These are phyloP conservation scores for Urocynchramus pylzowi DNA, from an alignment of 2,113 vertebrate genomes.

Conservation along the genomic window DNA sequence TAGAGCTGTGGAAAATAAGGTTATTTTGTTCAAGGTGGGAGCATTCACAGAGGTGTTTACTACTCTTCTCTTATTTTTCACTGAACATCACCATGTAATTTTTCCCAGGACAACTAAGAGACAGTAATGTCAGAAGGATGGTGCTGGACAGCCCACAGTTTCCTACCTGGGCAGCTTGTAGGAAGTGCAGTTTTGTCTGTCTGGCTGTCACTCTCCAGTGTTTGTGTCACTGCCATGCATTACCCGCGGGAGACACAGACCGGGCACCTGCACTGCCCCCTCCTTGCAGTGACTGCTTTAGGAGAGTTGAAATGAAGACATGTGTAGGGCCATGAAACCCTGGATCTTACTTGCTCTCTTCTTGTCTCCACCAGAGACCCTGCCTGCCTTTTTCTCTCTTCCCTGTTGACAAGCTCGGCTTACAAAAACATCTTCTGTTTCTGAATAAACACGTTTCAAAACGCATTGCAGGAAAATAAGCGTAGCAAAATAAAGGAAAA, in stretches of 20 bases:
- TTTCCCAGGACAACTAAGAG: background rate
- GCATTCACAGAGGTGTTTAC: background rate
- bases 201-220: background rate
- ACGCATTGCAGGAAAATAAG: background rate
- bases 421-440: background rate
- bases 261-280: background rate
- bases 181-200: background rate
- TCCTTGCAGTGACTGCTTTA: background rate
- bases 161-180: background rate
- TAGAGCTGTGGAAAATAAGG: background rate
- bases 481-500: background rate
- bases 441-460: background rate
- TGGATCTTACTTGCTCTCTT: background rate
- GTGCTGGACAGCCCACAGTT: background rate
- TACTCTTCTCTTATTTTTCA: background rate
- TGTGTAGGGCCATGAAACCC: background rate
- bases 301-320: background rate
- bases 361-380: background rate
- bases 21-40: background rate
- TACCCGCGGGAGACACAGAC: background rate
- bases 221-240: background rate
- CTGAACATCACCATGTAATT: background rate
- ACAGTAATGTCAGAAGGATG: background rate
- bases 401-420: background rate
- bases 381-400: background rate